Base-by-base conservation (phyloP, 1,140 invertebrate species). In the Hypothenemus hampei region DNA sequence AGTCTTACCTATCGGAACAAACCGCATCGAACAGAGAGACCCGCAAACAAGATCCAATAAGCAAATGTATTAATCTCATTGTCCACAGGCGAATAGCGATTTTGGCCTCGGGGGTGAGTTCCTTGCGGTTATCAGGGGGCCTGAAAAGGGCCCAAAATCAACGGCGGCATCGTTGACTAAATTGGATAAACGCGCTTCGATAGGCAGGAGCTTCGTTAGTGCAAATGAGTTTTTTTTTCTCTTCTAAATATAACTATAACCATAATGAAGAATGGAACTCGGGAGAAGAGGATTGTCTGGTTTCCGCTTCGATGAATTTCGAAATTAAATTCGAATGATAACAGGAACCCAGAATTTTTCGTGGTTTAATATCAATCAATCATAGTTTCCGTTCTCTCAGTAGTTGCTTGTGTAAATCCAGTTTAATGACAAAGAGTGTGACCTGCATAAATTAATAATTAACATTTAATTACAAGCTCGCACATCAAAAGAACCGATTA, bases 21-120 rank as follows among this genome's bases (percentile, higher is more conserved):
- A 53, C 50, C 50, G 20, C 50, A 53, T 20, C 23, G 50, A n/a
- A n/a, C n/a, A n/a, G n/a, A n/a, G n/a, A n/a, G n/a, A 23, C 50
- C 50, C 26, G 20, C 40, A 44, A 53, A 44, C 50, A 53, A 53
- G 50, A 53, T 53, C 50, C 50, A 53, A 53, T 53, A 53, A 53
- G 50, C 50, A 53, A 53, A 53, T 53, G 50, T 53, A 53, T 53
- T 53, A 53, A 53, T 53, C 37, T 21, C 50, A 53, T 53, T 53
- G 50, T 53, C 50, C 50, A 53, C 39, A 26, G 40, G 39, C 36
- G 50, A 26, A 44, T 53, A 35, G 40, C 50, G 37, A 41, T 51
- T 51, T n/a, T n/a, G n/a, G n/a, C 33, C 20, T 3, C 18, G 35
- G 48, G 6, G 15, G 8, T 21, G n/a, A n/a, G n/a, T 22, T 36